A percentile compares a stretch with the other conserved stretches of the same genome.
Conservation (phyloP, 2,888 invertebrate genomes). For the Elmis aenea region DNA sequence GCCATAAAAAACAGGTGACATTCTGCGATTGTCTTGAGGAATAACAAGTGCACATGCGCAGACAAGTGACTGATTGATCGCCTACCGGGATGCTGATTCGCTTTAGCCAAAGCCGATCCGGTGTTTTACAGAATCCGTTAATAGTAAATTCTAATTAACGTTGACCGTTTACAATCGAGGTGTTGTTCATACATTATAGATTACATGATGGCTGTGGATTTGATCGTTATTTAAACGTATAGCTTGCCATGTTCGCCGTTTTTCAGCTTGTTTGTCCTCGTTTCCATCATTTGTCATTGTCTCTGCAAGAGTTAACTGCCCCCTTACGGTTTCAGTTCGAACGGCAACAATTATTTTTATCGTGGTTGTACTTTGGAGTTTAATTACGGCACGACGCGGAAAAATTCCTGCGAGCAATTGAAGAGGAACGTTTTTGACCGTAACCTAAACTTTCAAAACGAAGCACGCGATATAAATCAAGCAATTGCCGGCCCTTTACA, state of each 20-base stretch:
- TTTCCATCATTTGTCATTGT: background rate
- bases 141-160: conserved; percentile 44
- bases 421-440: no score
- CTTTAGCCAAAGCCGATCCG: conserved; percentile 29
- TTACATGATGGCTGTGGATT: conserved; percentile 35
- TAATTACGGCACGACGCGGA: no score
- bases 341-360: no score
- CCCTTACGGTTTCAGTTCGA: no score
- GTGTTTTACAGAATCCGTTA: conserved; percentile 39
- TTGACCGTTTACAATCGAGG: conserved; percentile 40
- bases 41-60: conserved; percentile 31
- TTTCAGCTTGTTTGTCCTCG: conserved; percentile 1
- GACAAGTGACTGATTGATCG: conserved; percentile 37
- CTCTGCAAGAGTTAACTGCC: background rate
- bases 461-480: no score
- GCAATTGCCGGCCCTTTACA: no score
- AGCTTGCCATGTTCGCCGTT: conserved; percentile 20
- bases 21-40: conserved; percentile 35
- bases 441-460: no score
- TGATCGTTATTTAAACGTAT: conserved; percentile 18
- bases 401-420: no score
- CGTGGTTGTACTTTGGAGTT: no score
- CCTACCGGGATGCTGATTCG: conserved; percentile 11
- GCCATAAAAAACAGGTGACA: conserved; percentile 38
- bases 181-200: conserved; percentile 41